These are phyloP conservation scores for Aptenodytes forsteri DNA, from an alignment of 2,113 vertebrate species.

Conservation along the genomic window DNA sequence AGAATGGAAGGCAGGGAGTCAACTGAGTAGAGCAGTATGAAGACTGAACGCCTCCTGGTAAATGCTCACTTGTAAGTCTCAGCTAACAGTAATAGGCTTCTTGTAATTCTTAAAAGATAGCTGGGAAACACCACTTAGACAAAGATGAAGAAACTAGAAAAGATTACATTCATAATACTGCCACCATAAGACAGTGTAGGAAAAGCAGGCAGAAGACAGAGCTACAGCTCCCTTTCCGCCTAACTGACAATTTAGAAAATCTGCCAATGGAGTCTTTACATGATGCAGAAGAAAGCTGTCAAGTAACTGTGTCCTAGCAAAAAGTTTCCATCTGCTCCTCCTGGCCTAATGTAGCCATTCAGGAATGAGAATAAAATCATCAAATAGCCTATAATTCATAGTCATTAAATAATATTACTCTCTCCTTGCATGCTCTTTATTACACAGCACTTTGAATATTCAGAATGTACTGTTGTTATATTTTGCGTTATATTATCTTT, in stretches of 20 bases:
- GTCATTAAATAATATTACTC: neutral
- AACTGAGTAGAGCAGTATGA: neutral
- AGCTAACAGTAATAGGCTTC: neutral
- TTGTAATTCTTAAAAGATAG: neutral
- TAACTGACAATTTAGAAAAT: neutral
- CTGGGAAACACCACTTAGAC: neutral
- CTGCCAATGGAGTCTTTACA: conserved; percentile 2
- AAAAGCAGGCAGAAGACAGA: neutral
- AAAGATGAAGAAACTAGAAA: neutral
- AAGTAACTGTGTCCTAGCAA: conserved; percentile 24
- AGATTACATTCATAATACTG: neutral
- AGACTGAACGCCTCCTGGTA: neutral
- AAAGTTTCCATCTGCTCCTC: conserved; percentile 34
- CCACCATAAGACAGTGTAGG: neutral
- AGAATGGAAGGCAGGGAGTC: neutral
- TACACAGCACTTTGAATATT: neutral
- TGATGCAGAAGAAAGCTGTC: conserved; percentile 42
- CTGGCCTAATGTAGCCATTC: neutral
- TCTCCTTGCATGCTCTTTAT: neutral
- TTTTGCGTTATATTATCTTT: neutral
- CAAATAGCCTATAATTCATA: neutral
- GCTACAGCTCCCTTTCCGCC: neutral
- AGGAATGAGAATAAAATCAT: conserved; percentile 8
- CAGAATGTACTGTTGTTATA: neutral
- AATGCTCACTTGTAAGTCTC: neutral